Base-by-base conservation (phyloP, 1,140 invertebrate species). In the Cherax destructor region DNA sequence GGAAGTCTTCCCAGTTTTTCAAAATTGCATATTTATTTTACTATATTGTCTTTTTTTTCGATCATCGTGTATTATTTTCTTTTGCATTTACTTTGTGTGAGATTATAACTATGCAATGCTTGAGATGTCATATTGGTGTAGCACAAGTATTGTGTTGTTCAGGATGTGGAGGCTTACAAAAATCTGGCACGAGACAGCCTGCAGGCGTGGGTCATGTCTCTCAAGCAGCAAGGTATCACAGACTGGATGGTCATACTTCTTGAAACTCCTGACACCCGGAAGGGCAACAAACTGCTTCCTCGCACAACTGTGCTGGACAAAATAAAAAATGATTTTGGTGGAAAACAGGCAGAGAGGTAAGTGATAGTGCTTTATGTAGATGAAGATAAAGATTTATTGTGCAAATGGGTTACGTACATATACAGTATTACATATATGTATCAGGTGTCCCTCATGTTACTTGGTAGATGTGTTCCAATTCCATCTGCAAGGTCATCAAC, bases 211-310 rank as follows among this genome's bases (percentile, higher is more conserved):
- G 95, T 98, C 24, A 97, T 97, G 93, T 96, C 96, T 93, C 95
- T 99, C 91, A 96, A 96, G 92, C 96, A 96, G 89, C 96, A 96
- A 94, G 96, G 97, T 84, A 96, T 99, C 69, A 94, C 96, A 89
- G 98, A 99, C 95, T 99, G 98, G 98, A 96, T 99, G 96, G 98
- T 99, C 94, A 96, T 99, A 79, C 95, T 99, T 91, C 97, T 99
- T 59, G 98, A 98, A 95, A 97, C 97, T 83, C 97, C 98, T 95
- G 98, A 99, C 95, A 97, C 97, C 93, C 97, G 97, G 93, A 97
- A 98, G 94, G 96, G 97, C 72, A 99, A 99, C 94, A 99, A 99
- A 95, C 94, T 99, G 41, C 95, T 99, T 80, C 98, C 98, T 47
- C 96, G 98, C 93, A 98, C 98, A 81, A 98, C 98, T 56, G 98